Base-by-base conservation (phyloP, 2,113 vertebrate species). In the Gorsachius goisagi region DNA sequence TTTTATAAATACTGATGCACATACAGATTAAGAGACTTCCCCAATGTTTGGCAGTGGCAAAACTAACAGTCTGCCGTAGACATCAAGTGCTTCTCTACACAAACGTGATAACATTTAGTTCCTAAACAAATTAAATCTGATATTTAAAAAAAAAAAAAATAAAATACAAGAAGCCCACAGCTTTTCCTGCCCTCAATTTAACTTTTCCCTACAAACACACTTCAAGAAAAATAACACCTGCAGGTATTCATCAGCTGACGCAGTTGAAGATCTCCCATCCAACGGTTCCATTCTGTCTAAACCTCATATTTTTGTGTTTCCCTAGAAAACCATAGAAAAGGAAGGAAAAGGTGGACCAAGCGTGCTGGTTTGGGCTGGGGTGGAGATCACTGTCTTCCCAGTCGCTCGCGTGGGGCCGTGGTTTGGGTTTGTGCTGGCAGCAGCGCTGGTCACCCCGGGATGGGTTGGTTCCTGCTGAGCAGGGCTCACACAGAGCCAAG, bases 121-220 rank as follows among this genome's bases (percentile, higher is more conserved):
- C 89, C 92, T 71, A 69, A 91, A 58, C n/a, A 95, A 95, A 81
- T 90, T 75, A 87, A 91, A 91, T 94, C 69, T 94, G 84, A 90
- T 93, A 87, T 56, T 52, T 12, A 32, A 12, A 14, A 32, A 87
- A 59, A 59, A n/a, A n/a, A 35, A n/a, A 3, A 44, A 44, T 6
- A 45, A 45, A 45, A 49, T 12, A 55, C 15, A 16, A 9, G 23
- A 67, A 60, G 45, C 5, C 8, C 76, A 47, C 82, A 73, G 39
- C 52, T 78, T 90, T 14, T 32, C 41, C 58, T 94, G 77, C 91
- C 86, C 76, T 93, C 69, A 66, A 39, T 87, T 92, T 93, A 78
- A 62, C 66, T 91, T 80, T 50, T 50, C n/a, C 32, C 32, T 24
- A 11, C 56, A 71, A 94, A 79, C 28, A 45, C 39, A 8, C 53